These are phyloP conservation scores for Fabriciana adippe DNA, from an alignment of 2,888 invertebrate genomes.

Conservation along the genomic window DNA sequence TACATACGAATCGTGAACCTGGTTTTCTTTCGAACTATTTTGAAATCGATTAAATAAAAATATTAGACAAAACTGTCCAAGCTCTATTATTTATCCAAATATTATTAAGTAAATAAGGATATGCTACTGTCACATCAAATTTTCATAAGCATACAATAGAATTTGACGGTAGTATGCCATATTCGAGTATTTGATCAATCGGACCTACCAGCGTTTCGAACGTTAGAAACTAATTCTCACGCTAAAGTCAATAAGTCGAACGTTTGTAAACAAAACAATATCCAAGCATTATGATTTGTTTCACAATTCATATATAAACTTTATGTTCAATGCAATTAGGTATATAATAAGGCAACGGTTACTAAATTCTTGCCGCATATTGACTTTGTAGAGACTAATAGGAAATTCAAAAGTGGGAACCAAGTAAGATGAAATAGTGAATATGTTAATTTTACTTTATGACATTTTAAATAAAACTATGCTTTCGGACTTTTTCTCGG, in stretches of 20 bases:
- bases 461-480: not conserved
- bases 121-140: constrained; percentile 35
- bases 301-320: constrained; percentile 47
- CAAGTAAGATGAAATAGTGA: constrained; percentile 78
- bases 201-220: constrained; percentile 76
- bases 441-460: constrained; percentile 46
- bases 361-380: constrained; percentile 66
- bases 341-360: constrained; percentile 39
- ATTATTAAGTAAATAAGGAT: constrained; percentile 24
- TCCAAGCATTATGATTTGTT: constrained; percentile 57
- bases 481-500: too few species aligned
- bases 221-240: constrained; percentile 79
- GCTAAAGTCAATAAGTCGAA: constrained; percentile 75
- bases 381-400: constrained; percentile 79
- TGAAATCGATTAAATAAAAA: too few species aligned
- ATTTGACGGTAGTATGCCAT: constrained; percentile 72
- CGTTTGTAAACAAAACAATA: constrained; percentile 78
- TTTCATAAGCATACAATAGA: constrained; percentile 44
- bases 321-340: constrained; percentile 15
- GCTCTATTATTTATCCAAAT: too few species aligned
- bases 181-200: constrained; percentile 59
- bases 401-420: constrained; percentile 79
- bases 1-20: too few species aligned
- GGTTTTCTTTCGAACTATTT: too few species aligned
- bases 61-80: too few species aligned